Evolutionary conservation across 2,888 invertebrate species (phyloP), one percentile per base, ranked within the genome.

Genomic region (Zaprionus bogoriensis): DNA sequence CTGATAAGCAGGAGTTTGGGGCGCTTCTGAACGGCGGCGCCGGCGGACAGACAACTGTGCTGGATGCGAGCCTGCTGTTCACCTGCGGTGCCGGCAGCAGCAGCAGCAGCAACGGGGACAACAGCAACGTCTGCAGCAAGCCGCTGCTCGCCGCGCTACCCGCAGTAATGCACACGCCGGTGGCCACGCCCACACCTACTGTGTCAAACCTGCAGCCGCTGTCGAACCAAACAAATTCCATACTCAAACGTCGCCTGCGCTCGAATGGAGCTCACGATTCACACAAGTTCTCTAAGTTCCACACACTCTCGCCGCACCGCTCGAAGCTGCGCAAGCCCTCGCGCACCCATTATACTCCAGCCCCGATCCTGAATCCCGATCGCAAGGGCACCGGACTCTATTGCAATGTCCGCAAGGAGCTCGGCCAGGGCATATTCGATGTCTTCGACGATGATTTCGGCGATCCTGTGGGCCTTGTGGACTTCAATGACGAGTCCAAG

Each of bases 301-400:
- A 89, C 41, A 82, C 88, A 0, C 71, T 89, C 0, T 87, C 88
- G 25, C 89, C 90, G 10, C 91, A 88, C 60, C 89, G 89, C 17
- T 91, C 90, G 6, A 91, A 91, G 69, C 68, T 91, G 57, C 87
- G 90, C 4, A 90, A 90, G 14, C 91, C 92, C 46, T 89, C 91
- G 2, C 87, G 89, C 0, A 89, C 89, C 4, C 93, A 93, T 63
- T 99, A 96, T 91, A 99, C 98, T 0, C 98, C 99, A 10, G 96
- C 97, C 23, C 99, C 99, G 0, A 96, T 99, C 87, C 92, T 99
- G 53, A 97, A 97, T 88, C 99, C 99, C 0, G 95, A 97, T 62
- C 93, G 99, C 68, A 94, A 95, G 71, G 98, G 98, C 0, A 93
- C 96, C 0, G 99, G 99, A 0, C 92, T 99, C 2, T 97, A 89